Evolutionary conservation across 2,797 vertebrate species (phyloP).

Genomic region (Sebastes miniatus): DNA sequence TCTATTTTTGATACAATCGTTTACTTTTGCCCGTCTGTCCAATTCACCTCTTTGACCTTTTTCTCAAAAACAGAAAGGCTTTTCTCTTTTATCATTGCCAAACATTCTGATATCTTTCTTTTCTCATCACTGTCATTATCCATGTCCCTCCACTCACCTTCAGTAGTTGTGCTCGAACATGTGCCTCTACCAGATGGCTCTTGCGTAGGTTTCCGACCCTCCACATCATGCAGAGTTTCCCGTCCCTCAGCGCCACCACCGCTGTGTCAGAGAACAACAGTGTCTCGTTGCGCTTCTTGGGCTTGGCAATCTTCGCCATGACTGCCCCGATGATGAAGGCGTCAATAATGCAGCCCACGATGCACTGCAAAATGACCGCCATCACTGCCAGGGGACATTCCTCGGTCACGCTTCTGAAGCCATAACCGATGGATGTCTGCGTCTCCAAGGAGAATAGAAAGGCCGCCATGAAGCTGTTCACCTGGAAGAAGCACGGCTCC

Average conservation of each 20-base stretch:
- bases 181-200: slow-evolving; percentile 94
- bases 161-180: slow-evolving; percentile 90
- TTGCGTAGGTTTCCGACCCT: slow-evolving; percentile 91
- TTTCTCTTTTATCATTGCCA: not conserved
- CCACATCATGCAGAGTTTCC: slow-evolving; percentile 95
- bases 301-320: slow-evolving; percentile 95
- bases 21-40: not conserved
- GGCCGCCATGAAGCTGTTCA: slow-evolving; percentile 93
- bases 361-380: slow-evolving; percentile 93
- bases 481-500: slow-evolving; percentile 89
- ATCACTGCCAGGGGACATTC: slow-evolving; percentile 91
- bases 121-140: not conserved
- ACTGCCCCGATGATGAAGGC: slow-evolving; percentile 95
- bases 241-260: slow-evolving; percentile 89
- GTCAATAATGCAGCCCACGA: slow-evolving; percentile 93
- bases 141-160: slow-evolving; percentile 78
- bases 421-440: slow-evolving; percentile 92
- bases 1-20: slow-evolving; percentile 8
- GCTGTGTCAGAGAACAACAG: slow-evolving; percentile 90
- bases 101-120: not conserved
- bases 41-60: not conserved
- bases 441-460: slow-evolving; percentile 93
- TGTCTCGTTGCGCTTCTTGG: slow-evolving; percentile 95
- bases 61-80: not conserved
- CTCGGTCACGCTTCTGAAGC: slow-evolving; percentile 93